Percentiles rank a stretch among this genome's conserved stretches.
phyloP scores from a whole-genome alignment of 1,140 invertebrate genomes.

The Cherax quadricarinatus region DNA sequence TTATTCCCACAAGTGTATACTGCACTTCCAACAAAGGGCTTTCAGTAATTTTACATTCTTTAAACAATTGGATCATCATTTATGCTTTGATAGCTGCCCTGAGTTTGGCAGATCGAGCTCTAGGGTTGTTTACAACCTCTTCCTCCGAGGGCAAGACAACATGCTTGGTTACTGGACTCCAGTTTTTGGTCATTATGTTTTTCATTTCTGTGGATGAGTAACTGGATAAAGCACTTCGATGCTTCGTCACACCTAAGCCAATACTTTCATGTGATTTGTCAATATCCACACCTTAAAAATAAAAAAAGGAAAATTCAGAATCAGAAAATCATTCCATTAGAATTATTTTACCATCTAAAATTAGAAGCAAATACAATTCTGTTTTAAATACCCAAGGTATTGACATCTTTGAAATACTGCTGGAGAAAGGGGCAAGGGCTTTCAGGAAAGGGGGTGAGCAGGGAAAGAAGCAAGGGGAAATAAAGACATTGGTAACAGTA shows the following conservation, averaged over 20 bases:
- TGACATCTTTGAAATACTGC: too few species aligned
- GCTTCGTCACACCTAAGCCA: slow-evolving; percentile 42
- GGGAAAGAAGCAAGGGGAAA: too few species aligned
- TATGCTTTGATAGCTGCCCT: slow-evolving; percentile 81
- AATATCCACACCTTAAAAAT: slow-evolving; percentile 37
- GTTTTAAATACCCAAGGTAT: too few species aligned
- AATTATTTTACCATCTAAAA: too few species aligned
- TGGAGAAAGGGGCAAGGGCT: too few species aligned
- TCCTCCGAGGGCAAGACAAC: slow-evolving; percentile 84
- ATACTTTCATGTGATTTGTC: slow-evolving; percentile 38
- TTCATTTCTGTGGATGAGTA: slow-evolving; percentile 31
- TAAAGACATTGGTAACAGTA: too few species aligned
- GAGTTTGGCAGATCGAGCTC: slow-evolving; percentile 91
- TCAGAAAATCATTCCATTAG: neutral
- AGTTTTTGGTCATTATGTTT: slow-evolving; percentile 79
- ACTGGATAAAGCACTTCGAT: slow-evolving; percentile 44
- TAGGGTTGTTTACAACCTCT: slow-evolving; percentile 88
- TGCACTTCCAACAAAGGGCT: too few species aligned
- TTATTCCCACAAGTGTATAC: too few species aligned
- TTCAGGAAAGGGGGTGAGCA: too few species aligned
- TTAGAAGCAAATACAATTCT: too few species aligned
- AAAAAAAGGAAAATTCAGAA: neutral
- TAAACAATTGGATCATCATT: too few species aligned
- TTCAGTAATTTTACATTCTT: neutral
- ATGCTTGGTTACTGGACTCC: slow-evolving; percentile 89